These are phyloP conservation scores for Antedon mediterranea DNA, from an alignment of 53 echinoderm and acorn worm genomes.

Conservation along the genomic window DNA sequence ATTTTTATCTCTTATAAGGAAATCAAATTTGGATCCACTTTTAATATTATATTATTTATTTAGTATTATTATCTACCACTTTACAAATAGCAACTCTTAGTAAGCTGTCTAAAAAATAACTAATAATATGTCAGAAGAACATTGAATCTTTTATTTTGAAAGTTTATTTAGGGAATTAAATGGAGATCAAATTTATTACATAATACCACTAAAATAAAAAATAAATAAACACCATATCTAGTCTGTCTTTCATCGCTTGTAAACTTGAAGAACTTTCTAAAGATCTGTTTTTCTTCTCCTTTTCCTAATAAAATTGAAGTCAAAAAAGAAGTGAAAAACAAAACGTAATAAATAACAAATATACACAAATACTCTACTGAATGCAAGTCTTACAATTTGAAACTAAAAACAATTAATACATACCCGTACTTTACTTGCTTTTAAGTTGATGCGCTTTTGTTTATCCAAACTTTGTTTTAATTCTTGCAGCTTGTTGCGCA, in stretches of 20 bases:
- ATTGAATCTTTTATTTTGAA: too few relatives aligned
- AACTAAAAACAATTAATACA: background rate
- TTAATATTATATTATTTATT: too few relatives aligned
- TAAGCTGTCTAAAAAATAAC: too few relatives aligned
- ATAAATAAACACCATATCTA: background rate
- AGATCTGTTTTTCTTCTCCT: background rate
- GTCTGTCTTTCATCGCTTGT: background rate
- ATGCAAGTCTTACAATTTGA: background rate
- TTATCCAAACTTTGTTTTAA: conserved; percentile 48
- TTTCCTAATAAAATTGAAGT: too few relatives aligned
- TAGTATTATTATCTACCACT: too few relatives aligned
- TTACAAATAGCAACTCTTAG: too few relatives aligned
- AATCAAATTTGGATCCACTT: too few relatives aligned
- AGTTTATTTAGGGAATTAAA: too few relatives aligned
- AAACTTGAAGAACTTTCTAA: background rate
- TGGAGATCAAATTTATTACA: too few relatives aligned
- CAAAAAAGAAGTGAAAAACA: too few relatives aligned
- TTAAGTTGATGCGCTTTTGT: conserved; percentile 46
- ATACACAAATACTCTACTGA: background rate
- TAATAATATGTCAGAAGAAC: too few relatives aligned
- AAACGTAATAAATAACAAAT: background rate
- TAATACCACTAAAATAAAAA: background rate
- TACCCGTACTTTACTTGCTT: conserved; percentile 73
- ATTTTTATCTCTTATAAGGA: too few relatives aligned
- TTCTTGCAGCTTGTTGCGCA: conserved; percentile 52